Base-by-base conservation (phyloP, 2,888 invertebrate genomes). In the Microctonus brassicae region DNA sequence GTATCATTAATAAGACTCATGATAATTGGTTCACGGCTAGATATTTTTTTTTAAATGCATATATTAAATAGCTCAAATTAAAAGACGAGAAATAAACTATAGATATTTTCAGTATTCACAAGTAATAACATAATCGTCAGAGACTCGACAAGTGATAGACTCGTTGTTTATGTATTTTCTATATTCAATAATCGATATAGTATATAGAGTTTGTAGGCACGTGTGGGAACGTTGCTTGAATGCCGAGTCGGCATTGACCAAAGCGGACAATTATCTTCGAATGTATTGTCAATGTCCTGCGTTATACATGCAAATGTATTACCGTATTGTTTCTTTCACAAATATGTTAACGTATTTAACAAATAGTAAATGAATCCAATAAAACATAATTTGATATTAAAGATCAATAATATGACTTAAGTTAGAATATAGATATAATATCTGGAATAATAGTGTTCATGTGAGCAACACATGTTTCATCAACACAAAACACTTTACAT, bases 101-200 rank as follows among this genome's bases (percentile, higher is more conserved):
- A 55, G 26, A 55, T n/a, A 58, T 58, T 34, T 6, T 9, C 20
- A 33, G 58, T 58, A 58, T 29, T 33, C 58, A 20, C 10, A 10
- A 55, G 55, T 55, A 20, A 33, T 58, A 34, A 61, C 47, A 39
- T 42, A 57, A 70, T 70, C 42, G 57, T 64, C 69, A 47, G 63
- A 70, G 63, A 57, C 55, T 57, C 33, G 63, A 63, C 29, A 42
- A 34, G 57, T 34, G 64, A 63, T 42, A 70, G 63, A 64, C 62
- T 17, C 17, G 17, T 62, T 33, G 62, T 69, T 26, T 20, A 34
- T 69, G 24, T 53, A 53, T 62, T 34, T 62, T 22, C 36, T 61
- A 53, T 62, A 62, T 69, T 62, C 62, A 55, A 61, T n/a, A 69
- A 62, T 69, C 34, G 62, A 69, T 62, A 55, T 66, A 33, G 65